Percentiles rank a stretch among this genome's conserved stretches.
Evolutionary conservation across 2,888 invertebrate genomes (phyloP).

Genomic region (Noctua comes): DNA sequence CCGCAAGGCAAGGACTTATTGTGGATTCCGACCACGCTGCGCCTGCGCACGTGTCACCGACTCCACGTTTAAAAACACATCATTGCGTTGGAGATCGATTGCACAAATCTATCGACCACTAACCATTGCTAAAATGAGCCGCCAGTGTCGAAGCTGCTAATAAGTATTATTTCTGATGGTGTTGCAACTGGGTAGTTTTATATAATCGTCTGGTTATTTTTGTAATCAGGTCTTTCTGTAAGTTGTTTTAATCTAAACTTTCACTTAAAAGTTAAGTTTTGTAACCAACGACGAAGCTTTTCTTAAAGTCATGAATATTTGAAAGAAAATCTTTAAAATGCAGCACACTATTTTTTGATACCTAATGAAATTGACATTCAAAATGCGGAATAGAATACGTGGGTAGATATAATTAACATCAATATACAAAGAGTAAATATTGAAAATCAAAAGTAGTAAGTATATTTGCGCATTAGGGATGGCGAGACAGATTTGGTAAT

Average conservation of each 20-base stretch:
- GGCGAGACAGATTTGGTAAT: constrained; percentile 5
- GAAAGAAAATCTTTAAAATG: background rate
- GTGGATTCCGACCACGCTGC: constrained; percentile 74
- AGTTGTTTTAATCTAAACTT: constrained; percentile 24
- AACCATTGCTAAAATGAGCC: constrained; percentile 59
- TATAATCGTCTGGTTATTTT: constrained; percentile 41
- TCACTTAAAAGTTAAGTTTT: constrained; percentile 22
- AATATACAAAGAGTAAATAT: constrained; percentile 9
- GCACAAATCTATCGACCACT: constrained; percentile 58
- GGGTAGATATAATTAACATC: background rate
- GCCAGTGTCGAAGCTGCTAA: constrained; percentile 33
- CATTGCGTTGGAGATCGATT: constrained; percentile 65
- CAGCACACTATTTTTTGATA: background rate
- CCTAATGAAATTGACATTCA: background rate
- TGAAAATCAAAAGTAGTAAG: background rate
- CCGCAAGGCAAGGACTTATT: constrained; percentile 77
- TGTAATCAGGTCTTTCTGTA: constrained; percentile 24
- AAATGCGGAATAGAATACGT: background rate
- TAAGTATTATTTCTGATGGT: constrained; percentile 40
- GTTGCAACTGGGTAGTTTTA: constrained; percentile 45
- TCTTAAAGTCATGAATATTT: background rate
- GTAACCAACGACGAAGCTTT: background rate
- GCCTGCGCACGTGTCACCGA: constrained; percentile 67
- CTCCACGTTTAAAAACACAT: constrained; percentile 67
- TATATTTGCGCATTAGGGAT: constrained; percentile 16